Evolutionary conservation across 2,888 invertebrate species (phyloP).

Genomic region (Clusia tigrina): DNA sequence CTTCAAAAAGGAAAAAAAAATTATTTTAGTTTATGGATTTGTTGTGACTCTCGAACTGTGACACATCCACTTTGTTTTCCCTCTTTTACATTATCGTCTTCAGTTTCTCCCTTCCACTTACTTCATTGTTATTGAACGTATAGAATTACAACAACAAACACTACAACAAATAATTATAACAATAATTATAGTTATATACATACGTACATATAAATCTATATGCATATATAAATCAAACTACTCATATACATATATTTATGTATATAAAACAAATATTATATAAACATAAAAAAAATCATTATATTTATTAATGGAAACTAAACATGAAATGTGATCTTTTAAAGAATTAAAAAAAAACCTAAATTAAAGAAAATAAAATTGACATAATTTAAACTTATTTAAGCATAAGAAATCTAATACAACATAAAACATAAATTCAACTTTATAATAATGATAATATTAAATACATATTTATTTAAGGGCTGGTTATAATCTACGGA

Average conservation of each 20-base stretch:
- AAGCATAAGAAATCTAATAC: constrained; percentile 28
- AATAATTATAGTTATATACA: constrained; percentile 28
- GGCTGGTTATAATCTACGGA: constrained; percentile 65
- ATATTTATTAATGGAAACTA: constrained; percentile 55
- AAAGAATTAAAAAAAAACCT: constrained; percentile 47
- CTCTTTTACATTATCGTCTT: too few species aligned
- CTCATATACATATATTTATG: constrained; percentile 44
- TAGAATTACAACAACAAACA: constrained; percentile 40
- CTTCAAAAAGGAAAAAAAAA: constrained; percentile 18
- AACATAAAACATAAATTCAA: constrained; percentile 34
- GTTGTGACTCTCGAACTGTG: too few species aligned
- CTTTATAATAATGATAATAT: constrained; percentile 36
- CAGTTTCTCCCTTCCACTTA: too few species aligned
- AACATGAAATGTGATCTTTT: constrained; percentile 62
- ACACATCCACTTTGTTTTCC: too few species aligned
- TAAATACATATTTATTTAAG: constrained; percentile 56
- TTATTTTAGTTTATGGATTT: constrained; percentile 16
- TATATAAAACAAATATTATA: constrained; percentile 40
- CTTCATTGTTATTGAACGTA: constrained; percentile 37
- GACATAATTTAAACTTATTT: constrained; percentile 40
- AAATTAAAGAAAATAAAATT: constrained; percentile 41
- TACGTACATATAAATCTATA: constrained; percentile 34
- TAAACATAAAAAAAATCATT: constrained; percentile 29
- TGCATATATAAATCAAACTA: constrained; percentile 30
- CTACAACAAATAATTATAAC: constrained; percentile 25